Evolutionary conservation across 2,888 invertebrate genomes (phyloP).

Genomic region (Ditylenchus weischeri): DNA sequence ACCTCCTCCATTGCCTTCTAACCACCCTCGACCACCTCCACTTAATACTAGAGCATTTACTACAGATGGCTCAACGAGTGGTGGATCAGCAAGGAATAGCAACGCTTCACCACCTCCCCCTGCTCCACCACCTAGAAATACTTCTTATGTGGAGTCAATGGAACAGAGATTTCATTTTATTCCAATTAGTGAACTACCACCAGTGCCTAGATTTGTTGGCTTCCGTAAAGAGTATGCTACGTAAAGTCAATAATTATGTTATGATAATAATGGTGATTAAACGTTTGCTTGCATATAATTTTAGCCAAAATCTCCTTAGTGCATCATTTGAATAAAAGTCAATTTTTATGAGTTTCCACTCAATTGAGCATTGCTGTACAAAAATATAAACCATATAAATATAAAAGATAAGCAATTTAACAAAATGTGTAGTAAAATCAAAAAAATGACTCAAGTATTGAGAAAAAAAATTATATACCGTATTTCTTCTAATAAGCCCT

Average conservation of each 20-base stretch:
- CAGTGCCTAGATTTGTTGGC: slow-evolving; percentile 32
- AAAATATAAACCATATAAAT: too few species aligned
- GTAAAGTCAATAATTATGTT: not conserved
- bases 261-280: not conserved
- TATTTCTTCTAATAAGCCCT: too few species aligned
- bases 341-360: too few species aligned
- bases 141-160: slow-evolving; percentile 34
- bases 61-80: not conserved
- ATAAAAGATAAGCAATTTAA: too few species aligned
- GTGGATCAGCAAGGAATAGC: not conserved
- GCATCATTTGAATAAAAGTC: not conserved
- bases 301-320: not conserved
- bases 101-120: slow-evolving; percentile 25
- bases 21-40: not conserved
- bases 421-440: too few species aligned
- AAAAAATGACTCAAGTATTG: too few species aligned
- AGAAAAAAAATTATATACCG: too few species aligned
- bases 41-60: not conserved
- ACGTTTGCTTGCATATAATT: not conserved
- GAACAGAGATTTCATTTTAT: slow-evolving; percentile 41
- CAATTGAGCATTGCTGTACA: too few species aligned
- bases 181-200: slow-evolving; percentile 33
- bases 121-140: slow-evolving; percentile 32
- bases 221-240: slow-evolving; percentile 29
- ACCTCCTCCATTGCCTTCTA: slow-evolving; percentile 24